Evolutionary conservation across 2,888 invertebrate species (phyloP), one percentile per base, ranked within the genome.

Genomic region (Helicoverpa assulta): DNA sequence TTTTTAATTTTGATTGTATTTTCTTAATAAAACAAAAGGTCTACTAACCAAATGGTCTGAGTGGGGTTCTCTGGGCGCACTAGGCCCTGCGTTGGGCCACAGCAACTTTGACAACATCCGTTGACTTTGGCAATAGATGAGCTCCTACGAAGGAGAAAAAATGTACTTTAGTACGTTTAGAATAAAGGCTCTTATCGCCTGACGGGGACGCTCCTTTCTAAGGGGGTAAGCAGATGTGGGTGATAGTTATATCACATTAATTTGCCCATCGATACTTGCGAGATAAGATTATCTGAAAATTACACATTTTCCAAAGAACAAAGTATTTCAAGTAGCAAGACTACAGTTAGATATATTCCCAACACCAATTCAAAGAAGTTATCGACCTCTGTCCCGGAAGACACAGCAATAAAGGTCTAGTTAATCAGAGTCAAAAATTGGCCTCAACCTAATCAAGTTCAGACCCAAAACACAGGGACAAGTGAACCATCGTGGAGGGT

Each of bases 61-160:
- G 94, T 95, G 95, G 91, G 95, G 95, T 84, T 95, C 95, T 92
- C 95, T 91, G 85, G 95, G 95, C 88, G 95, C 94, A 92, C 95
- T 94, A 95, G 95, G 95, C 84, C 93, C 93, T 77, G 95, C 93
- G 89, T 93, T 94, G 92, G 95, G 95, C 95, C 95, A 95, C 95
- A 95, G 95, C 95, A 95, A 93, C 94, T 95, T 95, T 90, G 95
- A 95, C 91, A 95, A 95, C 95, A 95, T 95, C 95, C 95, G 95
- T 94, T 95, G 95, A 81, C 95, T 95, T 95, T 95, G 95, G 95
- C 92, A 95, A 95, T 95, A 95, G 95, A 95, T 95, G 96, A 95
- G 94, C 95, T 95, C 95, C 95, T 95, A 95, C 92, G 92, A 95
- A 95, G 94, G 95, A 94, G 94, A 95, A 78, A 95, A 95, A 93